phyloP scores from a whole-genome alignment of 2,113 vertebrate species.

The Ceratotherium simum region DNA sequence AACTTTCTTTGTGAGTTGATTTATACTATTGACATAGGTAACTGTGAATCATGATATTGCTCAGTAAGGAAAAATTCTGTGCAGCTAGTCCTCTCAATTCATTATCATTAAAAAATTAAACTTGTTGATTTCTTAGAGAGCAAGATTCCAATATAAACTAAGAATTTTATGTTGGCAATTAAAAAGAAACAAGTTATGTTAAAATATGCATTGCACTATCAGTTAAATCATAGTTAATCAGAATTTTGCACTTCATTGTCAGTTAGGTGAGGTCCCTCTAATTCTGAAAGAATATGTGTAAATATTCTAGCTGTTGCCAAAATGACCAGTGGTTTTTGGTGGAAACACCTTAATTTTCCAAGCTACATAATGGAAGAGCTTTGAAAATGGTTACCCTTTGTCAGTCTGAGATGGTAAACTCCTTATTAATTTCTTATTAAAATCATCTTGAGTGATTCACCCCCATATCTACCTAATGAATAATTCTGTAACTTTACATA shows the following conservation, averaged over 20 bases:
- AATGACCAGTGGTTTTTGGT: background rate
- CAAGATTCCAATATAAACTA: background rate
- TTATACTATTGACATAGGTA: background rate
- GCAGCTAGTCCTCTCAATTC: background rate
- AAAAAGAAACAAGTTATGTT: background rate
- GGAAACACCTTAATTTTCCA: background rate
- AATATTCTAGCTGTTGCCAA: background rate
- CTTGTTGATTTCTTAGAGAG: background rate
- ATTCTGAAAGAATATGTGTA: background rate
- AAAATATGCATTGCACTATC: background rate
- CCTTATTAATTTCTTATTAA: constrained; percentile 2
- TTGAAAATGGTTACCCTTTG: background rate
- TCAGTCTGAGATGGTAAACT: background rate
- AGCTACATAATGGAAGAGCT: background rate
- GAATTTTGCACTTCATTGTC: background rate
- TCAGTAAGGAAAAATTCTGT: background rate
- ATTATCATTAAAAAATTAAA: constrained; percentile 20
- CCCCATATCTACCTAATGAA: background rate
- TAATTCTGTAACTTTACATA: background rate
- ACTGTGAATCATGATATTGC: background rate
- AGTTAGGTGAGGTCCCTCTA: background rate
- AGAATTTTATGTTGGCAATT: background rate
- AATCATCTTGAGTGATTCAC: background rate
- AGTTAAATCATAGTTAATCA: background rate
- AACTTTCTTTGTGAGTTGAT: background rate